A percentile compares a stretch with the other conserved stretches of the same genome.
Evolutionary conservation across 2,113 vertebrate genomes (phyloP).

Genomic region (Gambusia affinis): DNA sequence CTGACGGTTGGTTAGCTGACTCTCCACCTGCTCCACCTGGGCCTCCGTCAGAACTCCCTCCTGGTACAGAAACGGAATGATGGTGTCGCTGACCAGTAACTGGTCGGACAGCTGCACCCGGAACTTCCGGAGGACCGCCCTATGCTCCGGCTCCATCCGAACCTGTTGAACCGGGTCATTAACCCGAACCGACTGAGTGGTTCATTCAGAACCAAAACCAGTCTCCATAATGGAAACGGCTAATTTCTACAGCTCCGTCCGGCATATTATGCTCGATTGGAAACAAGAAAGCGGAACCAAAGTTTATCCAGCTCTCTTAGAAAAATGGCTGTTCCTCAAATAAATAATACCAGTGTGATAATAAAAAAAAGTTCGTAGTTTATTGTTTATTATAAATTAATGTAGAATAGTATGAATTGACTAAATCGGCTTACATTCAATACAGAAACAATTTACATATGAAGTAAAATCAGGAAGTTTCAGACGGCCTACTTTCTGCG

Average conservation of each 20-base stretch:
- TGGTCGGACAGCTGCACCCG: constrained; percentile 84
- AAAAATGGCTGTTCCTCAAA: not conserved
- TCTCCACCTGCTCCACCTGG: constrained; percentile 87
- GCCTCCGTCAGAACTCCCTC: constrained; percentile 85
- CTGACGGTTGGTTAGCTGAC: constrained; percentile 79
- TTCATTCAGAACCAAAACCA: rapidly evolving
- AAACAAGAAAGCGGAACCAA: constrained; percentile 57
- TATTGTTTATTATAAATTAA: too few relatives aligned
- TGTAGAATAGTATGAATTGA: too few relatives aligned
- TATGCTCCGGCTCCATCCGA: constrained; percentile 88
- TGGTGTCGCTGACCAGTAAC: constrained; percentile 85
- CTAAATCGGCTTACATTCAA: too few relatives aligned
- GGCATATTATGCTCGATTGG: constrained; percentile 50
- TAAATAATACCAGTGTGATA: not conserved
- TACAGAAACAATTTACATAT: too few relatives aligned
- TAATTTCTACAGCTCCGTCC: rapidly evolving
- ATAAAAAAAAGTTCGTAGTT: not conserved
- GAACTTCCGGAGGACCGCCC: constrained; percentile 82
- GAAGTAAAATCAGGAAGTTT: too few relatives aligned
- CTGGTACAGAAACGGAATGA: constrained; percentile 91
- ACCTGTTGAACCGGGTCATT: not conserved
- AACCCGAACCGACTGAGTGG: not conserved
- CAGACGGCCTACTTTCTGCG: too few relatives aligned
- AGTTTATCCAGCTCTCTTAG: not conserved
- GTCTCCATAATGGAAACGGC: too few relatives aligned